Conservation (phyloP, 2,888 invertebrate species). For the Agrilus mali region DNA sequence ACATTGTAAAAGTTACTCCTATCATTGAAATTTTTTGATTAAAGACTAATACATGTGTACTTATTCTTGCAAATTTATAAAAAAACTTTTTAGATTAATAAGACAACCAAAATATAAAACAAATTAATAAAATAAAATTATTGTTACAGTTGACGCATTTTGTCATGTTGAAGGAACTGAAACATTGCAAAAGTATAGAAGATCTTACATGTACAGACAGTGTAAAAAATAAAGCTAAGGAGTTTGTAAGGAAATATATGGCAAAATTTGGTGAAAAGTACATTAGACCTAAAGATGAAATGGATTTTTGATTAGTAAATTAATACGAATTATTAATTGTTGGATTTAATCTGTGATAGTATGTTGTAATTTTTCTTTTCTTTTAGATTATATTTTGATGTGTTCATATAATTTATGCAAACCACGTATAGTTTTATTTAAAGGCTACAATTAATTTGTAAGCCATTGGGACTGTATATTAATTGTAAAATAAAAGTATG, state of each 20-base stretch:
- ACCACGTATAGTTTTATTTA: not conserved
- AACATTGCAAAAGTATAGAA: slow-evolving; percentile 77
- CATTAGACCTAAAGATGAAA: slow-evolving; percentile 53
- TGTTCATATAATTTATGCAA: not conserved
- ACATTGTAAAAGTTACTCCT: no score
- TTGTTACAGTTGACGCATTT: slow-evolving; percentile 77
- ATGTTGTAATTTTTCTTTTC: slow-evolving; percentile 1
- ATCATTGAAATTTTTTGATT: no score
- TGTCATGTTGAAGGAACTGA: slow-evolving; percentile 88
- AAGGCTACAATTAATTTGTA: no score
- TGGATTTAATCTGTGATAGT: slow-evolving; percentile 3
- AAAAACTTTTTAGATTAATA: no score
- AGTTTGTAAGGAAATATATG: slow-evolving; percentile 94
- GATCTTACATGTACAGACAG: slow-evolving; percentile 80
- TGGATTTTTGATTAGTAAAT: slow-evolving; percentile 23
- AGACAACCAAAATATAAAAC: no score
- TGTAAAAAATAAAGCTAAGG: slow-evolving; percentile 88
- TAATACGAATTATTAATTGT: not conserved
- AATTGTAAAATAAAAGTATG: not conserved
- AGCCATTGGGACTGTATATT: not conserved
- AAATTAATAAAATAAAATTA: no score
- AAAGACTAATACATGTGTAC: no score
- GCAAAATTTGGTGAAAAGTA: slow-evolving; percentile 80
- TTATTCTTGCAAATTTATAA: no score
- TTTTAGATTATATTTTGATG: not conserved